Base-by-base conservation (phyloP, 1,140 invertebrate species). In the Mizuhopecten yessoensis region DNA sequence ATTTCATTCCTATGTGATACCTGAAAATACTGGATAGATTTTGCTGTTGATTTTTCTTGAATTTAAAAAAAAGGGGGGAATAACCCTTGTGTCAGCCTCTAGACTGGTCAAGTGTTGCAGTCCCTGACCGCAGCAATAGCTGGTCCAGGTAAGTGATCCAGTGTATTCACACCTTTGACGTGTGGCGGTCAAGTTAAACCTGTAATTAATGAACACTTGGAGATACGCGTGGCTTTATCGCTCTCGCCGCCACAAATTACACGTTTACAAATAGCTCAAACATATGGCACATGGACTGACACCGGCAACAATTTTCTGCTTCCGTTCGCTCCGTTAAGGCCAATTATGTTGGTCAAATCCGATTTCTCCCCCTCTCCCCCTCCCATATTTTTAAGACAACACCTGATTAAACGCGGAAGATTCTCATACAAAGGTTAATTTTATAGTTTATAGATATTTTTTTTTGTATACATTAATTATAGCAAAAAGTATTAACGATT, bases 151-250 rank as follows among this genome's bases (percentile, higher is more conserved):
- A 75, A 75, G 57, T n/a, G n/a, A 75, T 75, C 0, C 57, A 75
- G 9, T 75, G 57, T 75, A 29, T 29, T 75, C 57, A 75, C 57
- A 75, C 57, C 57, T 75, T 75, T 75, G 57, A 75, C 57, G n/a
- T 75, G 57, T 29, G 57, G 57, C 23, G 57, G 57, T 75, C 57
- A 75, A 75, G 57, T 75, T 75, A 75, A 75, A 75, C 57, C 57
- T 75, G 57, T 75, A 75, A 75, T 75, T 75, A 75, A 75, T 75
- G 57, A 75, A 75, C 57, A 75, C 57, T 75, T 75, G 11, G 57
- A 75, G 57, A 75, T 75, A 75, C 57, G 57, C 57, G 57, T 75
- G 57, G 57, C 57, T 75, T n/a, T 75, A 75, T 75, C 57, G 57
- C 57, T 75, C 57, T 75, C 57, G 5, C 57, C 57, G 1, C 29